Conservation (phyloP, 2,797 vertebrate genomes). For the Phaenicophaeus curvirostris region DNA sequence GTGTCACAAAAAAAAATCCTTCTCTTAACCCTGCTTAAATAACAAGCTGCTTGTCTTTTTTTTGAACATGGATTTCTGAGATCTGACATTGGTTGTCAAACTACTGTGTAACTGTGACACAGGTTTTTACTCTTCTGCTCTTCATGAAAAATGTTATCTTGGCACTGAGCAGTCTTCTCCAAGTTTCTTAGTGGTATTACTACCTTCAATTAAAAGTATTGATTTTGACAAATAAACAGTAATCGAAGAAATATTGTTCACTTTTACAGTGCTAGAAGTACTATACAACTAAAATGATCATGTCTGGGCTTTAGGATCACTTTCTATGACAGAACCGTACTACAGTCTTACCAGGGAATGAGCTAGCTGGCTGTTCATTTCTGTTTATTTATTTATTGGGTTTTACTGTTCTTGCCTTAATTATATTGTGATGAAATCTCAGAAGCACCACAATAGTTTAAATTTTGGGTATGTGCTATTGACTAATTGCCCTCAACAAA, state of each 20-base stretch:
- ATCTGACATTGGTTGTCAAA: not conserved
- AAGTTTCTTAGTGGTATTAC: not conserved
- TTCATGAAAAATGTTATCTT: not conserved
- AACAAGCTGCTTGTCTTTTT: not conserved
- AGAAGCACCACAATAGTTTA: not conserved
- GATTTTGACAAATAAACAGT: not conserved
- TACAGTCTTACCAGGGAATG: not conserved
- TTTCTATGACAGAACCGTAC: not conserved
- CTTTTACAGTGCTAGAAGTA: too few relatives aligned
- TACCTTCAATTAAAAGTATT: not conserved
- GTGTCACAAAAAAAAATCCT: not conserved
- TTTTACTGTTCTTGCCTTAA: not conserved
- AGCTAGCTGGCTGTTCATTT: not conserved
- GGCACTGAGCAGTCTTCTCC: not conserved
- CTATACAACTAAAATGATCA: too few relatives aligned
- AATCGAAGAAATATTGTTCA: not conserved
- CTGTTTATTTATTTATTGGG: not conserved
- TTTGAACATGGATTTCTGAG: not conserved
- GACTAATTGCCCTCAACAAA: not conserved
- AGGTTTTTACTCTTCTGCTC: not conserved
- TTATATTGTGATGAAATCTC: not conserved
- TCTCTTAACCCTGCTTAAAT: not conserved
- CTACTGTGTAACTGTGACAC: not conserved
- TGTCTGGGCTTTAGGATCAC: too few relatives aligned
- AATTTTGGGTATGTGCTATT: not conserved